Evolutionary conservation across 2,113 vertebrate species (phyloP), one percentile per base, ranked within the genome.

Genomic region (Lutjanus erythropterus): DNA sequence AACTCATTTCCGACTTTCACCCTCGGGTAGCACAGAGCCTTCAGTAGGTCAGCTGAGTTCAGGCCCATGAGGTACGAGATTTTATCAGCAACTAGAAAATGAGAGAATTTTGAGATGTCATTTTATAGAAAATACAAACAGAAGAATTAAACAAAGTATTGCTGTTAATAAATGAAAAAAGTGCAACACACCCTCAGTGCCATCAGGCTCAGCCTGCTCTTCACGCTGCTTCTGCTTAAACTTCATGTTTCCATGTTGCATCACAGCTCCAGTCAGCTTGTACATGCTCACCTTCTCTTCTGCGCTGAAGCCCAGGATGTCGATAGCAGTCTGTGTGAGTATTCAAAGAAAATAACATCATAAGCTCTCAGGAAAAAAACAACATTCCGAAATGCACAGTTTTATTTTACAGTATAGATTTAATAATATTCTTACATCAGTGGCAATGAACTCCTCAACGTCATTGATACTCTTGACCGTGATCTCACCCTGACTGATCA

Each of bases 181-280:
- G 6, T 27, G 29, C n/a, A 15, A 44, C 46, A 5, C 16, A 97
- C 97, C 96, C 93, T 97, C 96, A 86, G 91, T 97, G 93, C 96
- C 96, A 80, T 97, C 97, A 70, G 96, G 93, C 88, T 98, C 96
- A 61, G 96, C 96, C 86, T 97, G 96, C 84, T 97, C 97, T 75
- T 97, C 96, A 86, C 97, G 92, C 81, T 94, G 95, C 86, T 97
- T 97, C 84, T 97, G 95, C 82, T 97, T 97, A 88, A 98, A 98
- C 93, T 96, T 98, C 96, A 97, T 95, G 61, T 96, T 96, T 79
- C 96, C 96, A 19, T 97, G 96, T 80, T 96, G 96, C 94, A 97
- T 94, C 83, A 95, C 96, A 82, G 96, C 95, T 91, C 96, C 97
- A 15, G 95, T 95, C 87, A 98, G 92, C 88, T 97, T 97, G 90